Evolutionary conservation across 2,888 invertebrate species (phyloP), one percentile per base, ranked within the genome.

Genomic region (Lasiommata megera): DNA sequence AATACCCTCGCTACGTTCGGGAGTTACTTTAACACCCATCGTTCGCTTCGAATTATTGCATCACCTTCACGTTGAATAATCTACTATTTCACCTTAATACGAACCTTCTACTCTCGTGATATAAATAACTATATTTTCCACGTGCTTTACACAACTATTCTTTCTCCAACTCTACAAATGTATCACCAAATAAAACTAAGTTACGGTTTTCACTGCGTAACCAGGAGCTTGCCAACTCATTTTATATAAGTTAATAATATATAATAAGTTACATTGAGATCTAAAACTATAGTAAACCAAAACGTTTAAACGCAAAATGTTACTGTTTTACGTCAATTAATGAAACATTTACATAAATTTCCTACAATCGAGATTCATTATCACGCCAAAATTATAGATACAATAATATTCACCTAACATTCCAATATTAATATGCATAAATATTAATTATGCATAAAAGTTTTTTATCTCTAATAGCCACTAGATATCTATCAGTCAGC

Each of bases 291-390:
- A 11, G 17, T 40, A 5, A 18, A 18, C 8, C 9, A 40, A 17
- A 17, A 12, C 1, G 17, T 18, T 1, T 11, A 3, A 11, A 18
- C 11, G 18, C 16, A 9, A 31, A 31, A 31, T 1, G 34, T 11
- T 40, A 14, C 6, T 12, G 3, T 16, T 17, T 38, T 18, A 43
- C 12, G 18, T 1, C 6, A 12, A 7, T 28, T 41, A 31, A n/a
- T n/a, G n/a, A n/a, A n/a, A n/a, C n/a, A n/a, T 12, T 28, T 23
- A 50, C 8, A 5, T 28, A 50, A 9, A 14, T 38, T 29, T 40
- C 6, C 40, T 31, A 52, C 28, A 40, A 54, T 52, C 38, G 60
- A 60, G 60, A 60, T 60, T 60, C 60, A 51, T 47, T 41, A 54
- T 41, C 23, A 31, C 37, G n/a, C 11, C 1, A 37, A 23, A 53